A percentile compares a stretch with the other conserved stretches of the same genome.
Evolutionary conservation across 1,140 invertebrate species (phyloP).

Genomic region (Bombus turneri): DNA sequence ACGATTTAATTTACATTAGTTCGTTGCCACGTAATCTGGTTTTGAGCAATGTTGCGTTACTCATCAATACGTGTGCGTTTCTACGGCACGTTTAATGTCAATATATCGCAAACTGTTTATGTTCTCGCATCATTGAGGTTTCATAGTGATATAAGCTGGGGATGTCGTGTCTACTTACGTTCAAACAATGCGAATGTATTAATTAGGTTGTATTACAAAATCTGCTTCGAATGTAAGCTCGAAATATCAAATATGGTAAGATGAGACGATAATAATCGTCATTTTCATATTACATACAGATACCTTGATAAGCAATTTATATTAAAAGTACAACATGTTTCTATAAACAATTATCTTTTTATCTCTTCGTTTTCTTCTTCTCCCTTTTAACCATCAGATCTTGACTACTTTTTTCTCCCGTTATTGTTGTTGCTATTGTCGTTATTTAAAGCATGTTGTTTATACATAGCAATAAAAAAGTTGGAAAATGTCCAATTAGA

Average conservation of each 20-base stretch:
- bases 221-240: background rate
- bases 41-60: conserved; percentile 40
- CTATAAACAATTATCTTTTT: background rate
- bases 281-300: too few relatives aligned
- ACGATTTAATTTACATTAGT: conserved; percentile 26
- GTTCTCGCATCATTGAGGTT: background rate
- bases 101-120: background rate
- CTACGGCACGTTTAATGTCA: conserved; percentile 9
- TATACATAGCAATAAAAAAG: too few relatives aligned
- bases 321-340: background rate
- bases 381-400: background rate
- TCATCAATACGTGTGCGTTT: background rate
- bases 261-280: too few relatives aligned
- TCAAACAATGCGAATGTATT: background rate
- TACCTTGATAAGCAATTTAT: too few relatives aligned
- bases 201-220: conserved; percentile 8
- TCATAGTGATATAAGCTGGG: background rate
- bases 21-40: conserved; percentile 30
- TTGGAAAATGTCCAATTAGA: too few relatives aligned
- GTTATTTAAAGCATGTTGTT: too few relatives aligned
- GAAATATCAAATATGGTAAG: background rate
- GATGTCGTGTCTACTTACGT: background rate
- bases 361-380: background rate
- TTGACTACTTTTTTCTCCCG: too few relatives aligned
- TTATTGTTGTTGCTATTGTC: too few relatives aligned